Base-by-base conservation (phyloP, 2,797 vertebrate genomes). In the Brotogeris chrysoptera region DNA sequence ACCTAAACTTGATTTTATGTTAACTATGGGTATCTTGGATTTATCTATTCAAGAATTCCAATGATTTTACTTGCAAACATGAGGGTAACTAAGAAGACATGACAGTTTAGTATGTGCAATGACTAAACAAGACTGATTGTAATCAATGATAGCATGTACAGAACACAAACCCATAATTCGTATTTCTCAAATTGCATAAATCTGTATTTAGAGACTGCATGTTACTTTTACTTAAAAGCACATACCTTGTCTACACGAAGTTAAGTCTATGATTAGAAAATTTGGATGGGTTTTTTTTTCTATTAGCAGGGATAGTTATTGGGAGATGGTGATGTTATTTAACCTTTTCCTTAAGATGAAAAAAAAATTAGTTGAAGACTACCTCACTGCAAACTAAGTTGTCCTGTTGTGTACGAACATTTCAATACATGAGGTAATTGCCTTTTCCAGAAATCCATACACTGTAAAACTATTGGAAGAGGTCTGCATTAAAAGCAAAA, bases 41-140 rank as follows among this genome's bases (percentile, higher is more conserved):
- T 93, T 83, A 94, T 86, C 90, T 90, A 1, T 70, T 90, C 46
- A 81, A 81, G 70, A 90, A 86, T 66, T 86, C 53, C 43, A 77
- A 76, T 81, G 74, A 55, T 94, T 82, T 60, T 73, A 65, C 76
- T 84, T 94, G 70, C 59, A 95, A 91, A 92, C 80, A 88, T 2
- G 20, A 86, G 59, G 43, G 64, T 41, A 91, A 94, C 60, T 81
- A 88, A 72, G 39, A 65, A 81, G 46, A 96, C 71, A 84, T 73
- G 73, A 93, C 86, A 91, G 61, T 74, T 91, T 43, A 91, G 49
- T 79, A 84, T 63, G 41, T 78, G 39, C 38, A 80, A 70, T 55
- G 60, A 86, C 71, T 76, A 64, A 87, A 91, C 14, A 74, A 76
- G 73, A 72, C 57, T 85, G 92, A 94, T 63, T 88, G 55, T 32